Percentiles rank a stretch among this genome's conserved stretches.
phyloP scores from a whole-genome alignment of 1,140 invertebrate genomes.

The Triops cancriformis region DNA sequence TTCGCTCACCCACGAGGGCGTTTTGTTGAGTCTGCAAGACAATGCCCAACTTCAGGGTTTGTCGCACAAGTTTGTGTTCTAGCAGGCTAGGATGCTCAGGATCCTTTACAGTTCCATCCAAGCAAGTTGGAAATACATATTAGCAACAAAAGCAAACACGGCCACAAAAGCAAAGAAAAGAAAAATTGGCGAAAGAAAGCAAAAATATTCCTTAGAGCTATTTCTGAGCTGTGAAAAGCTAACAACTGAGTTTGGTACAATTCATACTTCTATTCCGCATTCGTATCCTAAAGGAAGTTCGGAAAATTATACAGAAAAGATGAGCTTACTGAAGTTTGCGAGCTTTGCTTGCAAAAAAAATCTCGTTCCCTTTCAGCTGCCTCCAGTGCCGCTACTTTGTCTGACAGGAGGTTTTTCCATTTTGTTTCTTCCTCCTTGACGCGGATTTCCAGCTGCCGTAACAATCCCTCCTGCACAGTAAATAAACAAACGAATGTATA shows the following conservation, averaged over 20 bases:
- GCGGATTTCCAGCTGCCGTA: constrained; percentile 58
- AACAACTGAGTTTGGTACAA: too few relatives aligned
- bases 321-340: neutral
- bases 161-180: too few relatives aligned
- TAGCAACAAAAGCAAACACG: too few relatives aligned
- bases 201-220: too few relatives aligned
- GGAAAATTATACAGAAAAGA: neutral
- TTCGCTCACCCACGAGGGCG: neutral
- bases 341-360: constrained; percentile 19
- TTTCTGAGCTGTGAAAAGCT: too few relatives aligned
- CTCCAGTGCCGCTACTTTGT: constrained; percentile 53
- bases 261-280: too few relatives aligned
- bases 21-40: neutral
- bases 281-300: too few relatives aligned
- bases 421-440: constrained; percentile 58
- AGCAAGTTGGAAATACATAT: too few relatives aligned
- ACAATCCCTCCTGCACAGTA: constrained; percentile 54
- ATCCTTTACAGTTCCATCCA: too few relatives aligned
- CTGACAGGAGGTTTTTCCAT: constrained; percentile 53
- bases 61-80: neutral
- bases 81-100: neutral
- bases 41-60: neutral
- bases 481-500: too few relatives aligned
- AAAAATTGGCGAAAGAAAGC: too few relatives aligned
- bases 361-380: constrained; percentile 45